phyloP scores from a whole-genome alignment of 1,140 invertebrate species.

The Notospermus geniculatus region DNA sequence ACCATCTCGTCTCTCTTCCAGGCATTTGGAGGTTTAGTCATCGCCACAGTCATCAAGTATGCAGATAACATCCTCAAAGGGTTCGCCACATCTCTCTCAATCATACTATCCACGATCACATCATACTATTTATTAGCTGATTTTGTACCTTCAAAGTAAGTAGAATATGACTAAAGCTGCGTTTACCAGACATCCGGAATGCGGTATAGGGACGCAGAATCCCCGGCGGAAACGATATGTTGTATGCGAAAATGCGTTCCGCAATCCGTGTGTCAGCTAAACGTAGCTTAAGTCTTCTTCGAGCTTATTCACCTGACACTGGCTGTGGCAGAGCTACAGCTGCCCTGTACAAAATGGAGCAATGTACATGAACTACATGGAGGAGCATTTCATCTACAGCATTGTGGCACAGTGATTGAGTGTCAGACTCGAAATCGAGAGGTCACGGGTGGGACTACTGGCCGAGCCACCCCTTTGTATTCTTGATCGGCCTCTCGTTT shows the following conservation, averaged over 20 bases:
- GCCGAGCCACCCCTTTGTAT: too few species aligned
- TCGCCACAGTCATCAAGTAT: slow-evolving; percentile 61
- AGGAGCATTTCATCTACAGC: too few species aligned
- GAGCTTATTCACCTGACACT: not conserved
- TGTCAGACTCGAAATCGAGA: not conserved
- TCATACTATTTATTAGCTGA: slow-evolving; percentile 21
- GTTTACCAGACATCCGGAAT: too few species aligned
- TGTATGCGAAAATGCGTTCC: too few species aligned
- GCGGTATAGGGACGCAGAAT: too few species aligned
- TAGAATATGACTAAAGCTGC: not conserved
- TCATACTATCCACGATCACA: slow-evolving; percentile 23
- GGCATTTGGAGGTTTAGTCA: slow-evolving; percentile 57
- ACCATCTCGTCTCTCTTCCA: slow-evolving; percentile 26
- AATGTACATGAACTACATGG: not conserved
- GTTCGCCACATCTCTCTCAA: slow-evolving; percentile 50
- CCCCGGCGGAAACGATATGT: too few species aligned
- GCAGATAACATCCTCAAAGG: slow-evolving; percentile 61
- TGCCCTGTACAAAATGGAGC: not conserved
- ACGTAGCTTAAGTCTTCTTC: not conserved
- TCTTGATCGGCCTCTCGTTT: too few species aligned
- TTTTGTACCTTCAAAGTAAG: slow-evolving; percentile 20
- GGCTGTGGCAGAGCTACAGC: not conserved
- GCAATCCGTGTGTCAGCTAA: too few species aligned
- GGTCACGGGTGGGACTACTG: too few species aligned
- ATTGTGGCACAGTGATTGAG: not conserved